Evolutionary conservation across 2,888 invertebrate species (phyloP).

Genomic region (Thyatira batis): DNA sequence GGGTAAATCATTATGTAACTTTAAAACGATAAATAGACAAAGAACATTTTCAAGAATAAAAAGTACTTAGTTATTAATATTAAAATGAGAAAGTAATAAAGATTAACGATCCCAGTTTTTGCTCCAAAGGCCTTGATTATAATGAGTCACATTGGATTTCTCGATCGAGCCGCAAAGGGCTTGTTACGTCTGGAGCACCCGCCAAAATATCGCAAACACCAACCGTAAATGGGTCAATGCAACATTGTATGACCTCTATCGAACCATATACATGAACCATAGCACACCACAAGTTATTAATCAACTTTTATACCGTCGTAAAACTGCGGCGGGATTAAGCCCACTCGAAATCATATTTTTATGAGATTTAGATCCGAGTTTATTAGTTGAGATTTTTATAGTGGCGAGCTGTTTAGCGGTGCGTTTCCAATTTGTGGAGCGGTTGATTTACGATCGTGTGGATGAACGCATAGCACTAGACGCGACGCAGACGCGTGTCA

Average conservation of each 20-base stretch:
- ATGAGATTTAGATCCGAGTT: constrained; percentile 78
- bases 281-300: constrained; percentile 65
- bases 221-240: constrained; percentile 69
- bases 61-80: not conserved
- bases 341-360: constrained; percentile 78
- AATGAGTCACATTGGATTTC: constrained; percentile 44
- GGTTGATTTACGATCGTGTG: constrained; percentile 65
- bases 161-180: constrained; percentile 26
- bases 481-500: constrained; percentile 56
- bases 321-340: constrained; percentile 74
- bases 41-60: no score
- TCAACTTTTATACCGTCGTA: constrained; percentile 78
- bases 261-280: constrained; percentile 51
- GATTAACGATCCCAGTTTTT: not conserved
- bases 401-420: constrained; percentile 63
- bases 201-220: constrained; percentile 67
- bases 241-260: constrained; percentile 70
- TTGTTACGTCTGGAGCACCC: constrained; percentile 70
- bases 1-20: not conserved
- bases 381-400: constrained; percentile 72
- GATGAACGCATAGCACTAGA: constrained; percentile 52
- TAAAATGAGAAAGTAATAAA: not conserved
- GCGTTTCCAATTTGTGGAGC: constrained; percentile 71
- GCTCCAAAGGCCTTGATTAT: constrained; percentile 39
- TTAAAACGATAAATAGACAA: not conserved